A percentile compares a stretch with the other conserved stretches of the same genome.
Conservation (phyloP, 2,888 invertebrate species). For the Danaus chrysippus region DNA sequence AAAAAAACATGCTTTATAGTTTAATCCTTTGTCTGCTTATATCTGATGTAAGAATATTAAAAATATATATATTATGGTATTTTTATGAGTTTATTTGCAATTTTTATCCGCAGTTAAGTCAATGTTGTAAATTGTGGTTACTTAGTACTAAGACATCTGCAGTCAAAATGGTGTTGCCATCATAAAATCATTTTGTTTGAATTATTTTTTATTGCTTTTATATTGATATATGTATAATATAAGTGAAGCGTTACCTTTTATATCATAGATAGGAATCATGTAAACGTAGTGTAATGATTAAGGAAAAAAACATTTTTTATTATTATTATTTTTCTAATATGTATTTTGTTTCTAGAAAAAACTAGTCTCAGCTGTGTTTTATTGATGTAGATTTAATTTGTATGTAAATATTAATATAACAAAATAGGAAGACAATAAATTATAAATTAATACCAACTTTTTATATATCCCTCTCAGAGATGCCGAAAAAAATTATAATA, state of each 20-base stretch:
- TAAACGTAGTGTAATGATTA: conserved; percentile 12
- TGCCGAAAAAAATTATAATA: background rate
- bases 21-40: too few species aligned
- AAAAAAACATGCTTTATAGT: too few species aligned
- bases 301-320: background rate
- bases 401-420: conserved; percentile 6
- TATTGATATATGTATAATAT: conserved; percentile 5
- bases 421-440: conserved; percentile 16
- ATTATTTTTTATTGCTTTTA: conserved; percentile 5
- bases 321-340: conserved; percentile 10
- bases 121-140: conserved; percentile 12
- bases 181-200: background rate
- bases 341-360: conserved; percentile 3
- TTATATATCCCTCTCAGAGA: background rate
- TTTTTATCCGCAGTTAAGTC: background rate
- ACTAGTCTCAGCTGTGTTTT: conserved; percentile 10
- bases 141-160: conserved; percentile 10
- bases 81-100: background rate
- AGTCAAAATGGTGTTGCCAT: background rate
- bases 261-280: conserved; percentile 17
- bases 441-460: background rate
- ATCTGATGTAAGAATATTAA: too few species aligned
- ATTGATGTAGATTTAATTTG: conserved; percentile 1
- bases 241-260: conserved; percentile 10
- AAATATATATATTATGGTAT: too few species aligned